Conservation (phyloP, 2,113 vertebrate genomes). For the Etia nguti region DNA sequence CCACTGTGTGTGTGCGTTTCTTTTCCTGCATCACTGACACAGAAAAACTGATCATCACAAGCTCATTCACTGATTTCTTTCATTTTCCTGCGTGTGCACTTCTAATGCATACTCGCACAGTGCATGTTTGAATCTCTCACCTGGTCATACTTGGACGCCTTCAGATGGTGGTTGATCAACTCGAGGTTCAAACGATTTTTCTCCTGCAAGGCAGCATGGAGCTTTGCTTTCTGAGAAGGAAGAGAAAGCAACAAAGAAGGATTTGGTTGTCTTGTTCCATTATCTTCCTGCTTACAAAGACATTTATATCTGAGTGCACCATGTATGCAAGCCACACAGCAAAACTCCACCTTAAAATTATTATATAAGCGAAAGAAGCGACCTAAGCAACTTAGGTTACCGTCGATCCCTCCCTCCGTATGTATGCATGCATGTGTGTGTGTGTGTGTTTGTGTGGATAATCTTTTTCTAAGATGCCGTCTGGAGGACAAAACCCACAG, state of each 20-base stretch:
- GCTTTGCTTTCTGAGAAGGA: constrained; percentile 73
- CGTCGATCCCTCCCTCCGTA: neutral
- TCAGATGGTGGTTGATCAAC: constrained; percentile 63
- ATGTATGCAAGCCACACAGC: neutral
- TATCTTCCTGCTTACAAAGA: neutral
- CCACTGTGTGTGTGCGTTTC: neutral
- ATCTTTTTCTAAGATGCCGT: constrained; percentile 41
- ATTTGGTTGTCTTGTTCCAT: neutral
- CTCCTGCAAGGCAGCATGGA: constrained; percentile 73
- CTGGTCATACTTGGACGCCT: constrained; percentile 74
- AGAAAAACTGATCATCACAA: neutral
- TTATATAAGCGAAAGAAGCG: constrained; percentile 41
- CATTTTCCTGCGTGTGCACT: neutral
- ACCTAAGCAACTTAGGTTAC: constrained; percentile 35
- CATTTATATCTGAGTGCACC: neutral
- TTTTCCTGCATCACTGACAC: neutral
- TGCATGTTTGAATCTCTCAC: constrained; percentile 55
- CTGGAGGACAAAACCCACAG: constrained; percentile 56
- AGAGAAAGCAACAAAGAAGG: neutral
- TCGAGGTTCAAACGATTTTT: constrained; percentile 68
- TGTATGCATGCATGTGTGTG: neutral
- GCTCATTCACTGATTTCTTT: neutral
- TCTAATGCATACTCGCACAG: neutral
- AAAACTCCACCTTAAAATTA: constrained; percentile 25
- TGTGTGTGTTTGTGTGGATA: neutral